Conservation (phyloP, 2,888 invertebrate species). For the Erpobdella octoculata region DNA sequence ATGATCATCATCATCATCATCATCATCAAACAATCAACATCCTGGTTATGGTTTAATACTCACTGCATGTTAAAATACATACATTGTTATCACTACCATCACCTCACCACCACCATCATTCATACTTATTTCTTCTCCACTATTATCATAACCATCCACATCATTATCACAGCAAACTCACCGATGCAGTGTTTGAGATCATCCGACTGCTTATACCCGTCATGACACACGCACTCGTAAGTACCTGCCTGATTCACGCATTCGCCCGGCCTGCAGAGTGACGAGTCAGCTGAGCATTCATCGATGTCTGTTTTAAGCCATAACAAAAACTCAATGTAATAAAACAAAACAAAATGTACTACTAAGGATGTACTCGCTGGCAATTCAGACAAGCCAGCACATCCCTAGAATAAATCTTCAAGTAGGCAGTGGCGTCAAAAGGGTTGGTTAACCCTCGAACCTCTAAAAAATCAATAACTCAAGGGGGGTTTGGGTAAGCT, state of each 20-base stretch:
- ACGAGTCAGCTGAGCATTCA: conserved; percentile 63
- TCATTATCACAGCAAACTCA: too few species aligned
- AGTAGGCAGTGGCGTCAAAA: too few species aligned
- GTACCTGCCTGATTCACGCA: conserved; percentile 72
- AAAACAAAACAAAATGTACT: too few species aligned
- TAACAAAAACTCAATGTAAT: too few species aligned
- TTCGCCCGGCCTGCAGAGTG: conserved; percentile 66
- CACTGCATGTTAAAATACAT: neutral
- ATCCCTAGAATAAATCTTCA: too few species aligned
- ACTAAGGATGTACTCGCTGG: too few species aligned
- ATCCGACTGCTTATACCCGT: conserved; percentile 64
- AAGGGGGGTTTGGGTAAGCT: too few species aligned
- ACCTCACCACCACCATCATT: neutral
- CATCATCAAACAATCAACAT: neutral
- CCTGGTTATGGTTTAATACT: neutral
- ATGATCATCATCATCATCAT: neutral
- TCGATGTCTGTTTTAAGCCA: conserved; percentile 71
- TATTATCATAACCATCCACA: too few species aligned
- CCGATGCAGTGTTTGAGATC: conserved; percentile 71
- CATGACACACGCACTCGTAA: conserved; percentile 69
- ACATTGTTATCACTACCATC: neutral
- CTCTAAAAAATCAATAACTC: too few species aligned
- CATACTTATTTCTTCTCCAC: neutral
- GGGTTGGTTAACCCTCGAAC: too few species aligned
- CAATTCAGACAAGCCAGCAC: too few species aligned